phyloP scores from a whole-genome alignment of 2,888 invertebrate species.

The Odontocerum albicorne region DNA sequence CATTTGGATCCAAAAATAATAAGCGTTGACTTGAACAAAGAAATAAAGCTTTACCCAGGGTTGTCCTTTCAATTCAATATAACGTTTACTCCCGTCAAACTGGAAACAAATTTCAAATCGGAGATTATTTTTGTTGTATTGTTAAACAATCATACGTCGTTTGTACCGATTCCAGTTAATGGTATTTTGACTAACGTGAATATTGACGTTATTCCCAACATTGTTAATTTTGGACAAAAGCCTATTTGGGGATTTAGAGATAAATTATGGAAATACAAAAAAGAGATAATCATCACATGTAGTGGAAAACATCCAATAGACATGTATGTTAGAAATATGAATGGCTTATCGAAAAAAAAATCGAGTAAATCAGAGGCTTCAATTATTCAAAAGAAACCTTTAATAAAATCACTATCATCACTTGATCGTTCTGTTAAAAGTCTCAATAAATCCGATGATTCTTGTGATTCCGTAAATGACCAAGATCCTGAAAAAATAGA shows the following conservation, averaged over 20 bases:
- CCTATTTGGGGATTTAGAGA: constrained; percentile 14
- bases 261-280: constrained; percentile 5
- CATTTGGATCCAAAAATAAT: constrained; percentile 8
- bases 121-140: constrained; percentile 12
- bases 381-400: no score
- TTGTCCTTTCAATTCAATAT: constrained; percentile 8
- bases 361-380: no score
- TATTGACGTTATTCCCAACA: constrained; percentile 2
- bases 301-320: constrained; percentile 13
- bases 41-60: constrained; percentile 16
- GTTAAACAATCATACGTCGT: constrained; percentile 6
- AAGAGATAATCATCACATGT: constrained; percentile 6
- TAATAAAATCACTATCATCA: no score
- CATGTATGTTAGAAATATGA: constrained; percentile 5
- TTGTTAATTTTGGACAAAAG: constrained; percentile 15
- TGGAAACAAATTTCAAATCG: constrained; percentile 9
- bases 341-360: no score
- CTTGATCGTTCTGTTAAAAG: background rate
- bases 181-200: constrained; percentile 4
- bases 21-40: constrained; percentile 9
- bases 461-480: no score
- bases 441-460: no score
- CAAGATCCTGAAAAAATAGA: no score
- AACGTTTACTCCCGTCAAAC: constrained; percentile 10
- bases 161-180: constrained; percentile 13